A percentile compares a stretch with the other conserved stretches of the same genome.
Evolutionary conservation across 2,113 vertebrate species (phyloP).

Genomic region (Circaetus cinerascens): DNA sequence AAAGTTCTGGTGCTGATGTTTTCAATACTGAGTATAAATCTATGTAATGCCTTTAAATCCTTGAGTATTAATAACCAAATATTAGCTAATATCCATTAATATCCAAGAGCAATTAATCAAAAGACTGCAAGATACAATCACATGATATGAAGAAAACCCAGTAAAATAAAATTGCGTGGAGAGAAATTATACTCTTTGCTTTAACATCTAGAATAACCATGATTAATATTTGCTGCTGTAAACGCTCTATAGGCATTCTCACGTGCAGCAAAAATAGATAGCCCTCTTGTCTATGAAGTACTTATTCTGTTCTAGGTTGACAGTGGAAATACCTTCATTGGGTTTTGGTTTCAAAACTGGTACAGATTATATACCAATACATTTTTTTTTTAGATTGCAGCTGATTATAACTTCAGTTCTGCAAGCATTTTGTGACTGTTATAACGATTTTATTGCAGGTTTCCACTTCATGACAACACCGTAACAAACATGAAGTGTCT

Average conservation of each 20-base stretch:
- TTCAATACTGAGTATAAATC: not conserved
- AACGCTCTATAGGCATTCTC: not conserved
- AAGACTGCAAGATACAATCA: not conserved
- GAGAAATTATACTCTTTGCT: not conserved
- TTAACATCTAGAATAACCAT: not conserved
- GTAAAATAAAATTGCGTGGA: not conserved
- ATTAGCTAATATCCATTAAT: not conserved
- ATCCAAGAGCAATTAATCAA: conserved; percentile 25
- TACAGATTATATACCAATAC: not conserved
- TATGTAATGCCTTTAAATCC: not conserved
- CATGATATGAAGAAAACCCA: not conserved
- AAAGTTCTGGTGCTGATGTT: not conserved
- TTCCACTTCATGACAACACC: not conserved
- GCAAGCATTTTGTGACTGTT: not conserved
- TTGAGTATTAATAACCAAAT: not conserved
- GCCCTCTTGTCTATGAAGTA: not conserved
- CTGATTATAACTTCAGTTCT: not conserved
- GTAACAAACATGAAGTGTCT: not conserved
- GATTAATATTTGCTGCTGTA: not conserved
- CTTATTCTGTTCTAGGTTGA: not conserved
- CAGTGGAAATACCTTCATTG: not conserved
- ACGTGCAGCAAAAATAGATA: not conserved
- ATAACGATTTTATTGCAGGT: not conserved
- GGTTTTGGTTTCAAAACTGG: not conserved
- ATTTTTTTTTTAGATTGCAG: not conserved